Percentiles rank a stretch among this genome's conserved stretches.
Conservation (phyloP, 2,888 invertebrate species). For the Eupithecia insigniata region DNA sequence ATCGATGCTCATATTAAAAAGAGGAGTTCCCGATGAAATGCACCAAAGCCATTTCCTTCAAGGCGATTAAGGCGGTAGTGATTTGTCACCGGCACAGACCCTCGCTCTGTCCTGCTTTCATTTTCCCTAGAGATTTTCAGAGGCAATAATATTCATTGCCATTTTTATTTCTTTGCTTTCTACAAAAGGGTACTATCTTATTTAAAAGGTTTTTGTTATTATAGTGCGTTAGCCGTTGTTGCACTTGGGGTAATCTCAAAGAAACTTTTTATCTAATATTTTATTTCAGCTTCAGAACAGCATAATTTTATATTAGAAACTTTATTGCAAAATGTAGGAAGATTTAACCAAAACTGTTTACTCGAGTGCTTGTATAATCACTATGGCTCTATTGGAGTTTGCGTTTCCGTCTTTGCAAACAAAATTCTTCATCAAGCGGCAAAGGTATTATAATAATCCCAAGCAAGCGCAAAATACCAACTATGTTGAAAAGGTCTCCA, state of each 20-base stretch:
- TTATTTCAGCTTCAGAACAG: not conserved
- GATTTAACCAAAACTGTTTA: not conserved
- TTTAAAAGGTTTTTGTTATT: too few species aligned
- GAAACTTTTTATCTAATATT: too few species aligned
- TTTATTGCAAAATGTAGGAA: not conserved
- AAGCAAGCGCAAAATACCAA: not conserved
- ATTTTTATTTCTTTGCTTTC: not conserved
- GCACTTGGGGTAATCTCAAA: too few species aligned
- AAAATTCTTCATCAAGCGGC: not conserved
- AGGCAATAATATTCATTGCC: slow-evolving; percentile 32
- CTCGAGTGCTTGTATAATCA: not conserved
- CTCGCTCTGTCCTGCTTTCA: slow-evolving; percentile 36
- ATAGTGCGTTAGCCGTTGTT: too few species aligned
- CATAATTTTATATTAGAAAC: not conserved
- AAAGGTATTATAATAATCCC: not conserved
- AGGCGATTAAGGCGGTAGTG: slow-evolving; percentile 75
- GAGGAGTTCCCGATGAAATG: slow-evolving; percentile 82
- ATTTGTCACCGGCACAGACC: slow-evolving; percentile 62
- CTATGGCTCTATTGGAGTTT: not conserved
- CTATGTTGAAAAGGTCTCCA: not conserved
- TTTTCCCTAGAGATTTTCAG: slow-evolving; percentile 43
- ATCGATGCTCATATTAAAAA: slow-evolving; percentile 85
- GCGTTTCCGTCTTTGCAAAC: slow-evolving; percentile 2
- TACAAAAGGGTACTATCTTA: not conserved
- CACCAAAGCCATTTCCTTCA: slow-evolving; percentile 79